Conservation (phyloP, 2,888 invertebrate genomes). For the Charanyca ferruginea region DNA sequence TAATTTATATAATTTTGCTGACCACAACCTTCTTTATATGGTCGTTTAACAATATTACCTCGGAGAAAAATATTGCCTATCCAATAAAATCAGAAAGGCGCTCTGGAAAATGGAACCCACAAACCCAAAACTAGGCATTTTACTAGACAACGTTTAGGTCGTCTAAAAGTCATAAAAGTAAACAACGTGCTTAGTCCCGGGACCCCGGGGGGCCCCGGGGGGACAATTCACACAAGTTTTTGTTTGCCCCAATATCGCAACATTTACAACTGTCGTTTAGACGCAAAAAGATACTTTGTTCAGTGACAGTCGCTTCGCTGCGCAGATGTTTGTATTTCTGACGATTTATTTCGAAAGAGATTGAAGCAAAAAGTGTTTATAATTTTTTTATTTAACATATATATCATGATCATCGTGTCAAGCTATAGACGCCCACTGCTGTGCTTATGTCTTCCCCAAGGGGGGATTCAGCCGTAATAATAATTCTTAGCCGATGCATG, state of each 20-base stretch:
- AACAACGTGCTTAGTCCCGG: background rate
- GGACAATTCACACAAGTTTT: constrained; percentile 20
- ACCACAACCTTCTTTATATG: background rate
- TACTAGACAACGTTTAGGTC: background rate
- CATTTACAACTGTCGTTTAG: constrained; percentile 8
- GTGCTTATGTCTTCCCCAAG: too few species aligned
- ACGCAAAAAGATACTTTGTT: constrained; percentile 16
- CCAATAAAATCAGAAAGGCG: constrained; percentile 6
- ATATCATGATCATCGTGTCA: too few species aligned
- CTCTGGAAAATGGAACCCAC: background rate
- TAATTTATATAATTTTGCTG: background rate
- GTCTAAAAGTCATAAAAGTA: constrained; percentile 21
- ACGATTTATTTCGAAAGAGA: background rate
- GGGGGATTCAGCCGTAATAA: too few species aligned
- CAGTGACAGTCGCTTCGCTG: background rate
- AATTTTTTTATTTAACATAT: too few species aligned
- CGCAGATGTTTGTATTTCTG: constrained; percentile 3
- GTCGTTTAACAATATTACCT: constrained; percentile 15
- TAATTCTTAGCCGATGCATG: too few species aligned
- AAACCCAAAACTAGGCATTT: background rate
- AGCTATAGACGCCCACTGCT: too few species aligned
- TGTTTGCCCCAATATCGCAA: constrained; percentile 21
- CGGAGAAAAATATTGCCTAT: constrained; percentile 7
- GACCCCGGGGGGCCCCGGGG: background rate
- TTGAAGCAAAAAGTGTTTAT: background rate